Conservation (phyloP, 1,140 invertebrate species). For the Acromyrmex charruanus region DNA sequence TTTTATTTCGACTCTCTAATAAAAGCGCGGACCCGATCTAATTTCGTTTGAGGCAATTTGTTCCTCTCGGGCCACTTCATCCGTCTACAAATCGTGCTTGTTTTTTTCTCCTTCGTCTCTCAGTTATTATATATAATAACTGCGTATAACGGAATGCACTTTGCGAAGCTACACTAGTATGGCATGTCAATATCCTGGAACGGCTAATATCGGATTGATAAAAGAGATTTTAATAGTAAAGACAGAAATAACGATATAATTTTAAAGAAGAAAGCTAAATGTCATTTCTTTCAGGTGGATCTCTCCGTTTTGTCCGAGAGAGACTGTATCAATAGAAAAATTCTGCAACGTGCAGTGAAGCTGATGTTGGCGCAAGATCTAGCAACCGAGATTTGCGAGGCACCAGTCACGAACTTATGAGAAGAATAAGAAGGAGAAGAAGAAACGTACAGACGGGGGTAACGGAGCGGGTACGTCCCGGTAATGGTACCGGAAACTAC, state of each 20-base stretch:
- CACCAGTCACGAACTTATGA: constrained; percentile 54
- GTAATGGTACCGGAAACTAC: constrained; percentile 84
- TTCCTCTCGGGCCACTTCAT: constrained; percentile 63
- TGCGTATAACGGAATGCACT: background rate
- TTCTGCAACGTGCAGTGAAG: background rate
- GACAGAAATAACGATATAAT: background rate
- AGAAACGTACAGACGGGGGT: constrained; percentile 72
- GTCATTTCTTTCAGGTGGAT: background rate
- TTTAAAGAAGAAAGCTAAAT: background rate
- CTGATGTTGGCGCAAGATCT: background rate
- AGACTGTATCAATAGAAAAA: constrained; percentile 21
- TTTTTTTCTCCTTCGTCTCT: constrained; percentile 46
- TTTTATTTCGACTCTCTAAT: constrained; percentile 81
- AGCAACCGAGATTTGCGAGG: constrained; percentile 48
- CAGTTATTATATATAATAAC: background rate
- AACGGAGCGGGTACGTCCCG: constrained; percentile 74
- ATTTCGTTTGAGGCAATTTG: constrained; percentile 75
- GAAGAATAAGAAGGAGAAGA: constrained; percentile 61
- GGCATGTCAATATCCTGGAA: background rate
- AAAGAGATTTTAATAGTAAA: background rate
- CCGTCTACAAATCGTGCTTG: constrained; percentile 72
- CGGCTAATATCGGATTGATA: background rate
- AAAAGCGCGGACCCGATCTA: constrained; percentile 77
- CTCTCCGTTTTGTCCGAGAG: background rate
- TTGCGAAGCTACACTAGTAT: background rate